These are phyloP conservation scores for Apomyelois bistriatella DNA, from an alignment of 2,888 invertebrate genomes.

Conservation along the genomic window DNA sequence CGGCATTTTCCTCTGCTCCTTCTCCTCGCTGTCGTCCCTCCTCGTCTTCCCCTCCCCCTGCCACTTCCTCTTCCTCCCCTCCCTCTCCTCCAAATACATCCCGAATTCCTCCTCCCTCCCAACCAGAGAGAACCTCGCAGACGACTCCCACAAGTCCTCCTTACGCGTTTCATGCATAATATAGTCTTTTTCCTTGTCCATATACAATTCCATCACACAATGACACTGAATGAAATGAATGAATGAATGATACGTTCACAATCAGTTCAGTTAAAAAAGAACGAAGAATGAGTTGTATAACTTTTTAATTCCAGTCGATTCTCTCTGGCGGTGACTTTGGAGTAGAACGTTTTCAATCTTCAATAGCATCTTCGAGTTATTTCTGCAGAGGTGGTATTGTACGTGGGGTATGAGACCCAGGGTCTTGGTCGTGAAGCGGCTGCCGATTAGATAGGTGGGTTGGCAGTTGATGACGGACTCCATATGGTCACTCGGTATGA, in stretches of 20 bases:
- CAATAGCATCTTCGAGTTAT: constrained; percentile 82
- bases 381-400: constrained; percentile 54
- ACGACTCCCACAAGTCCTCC: constrained; percentile 66
- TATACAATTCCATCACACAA: constrained; percentile 62
- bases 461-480: constrained; percentile 46
- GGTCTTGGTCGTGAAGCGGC: constrained; percentile 50
- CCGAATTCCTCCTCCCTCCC: constrained; percentile 59
- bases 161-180: constrained; percentile 64
- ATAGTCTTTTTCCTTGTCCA: constrained; percentile 42
- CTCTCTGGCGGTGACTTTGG: constrained; percentile 90
- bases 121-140: constrained; percentile 52
- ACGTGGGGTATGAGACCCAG: constrained; percentile 49
- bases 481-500: constrained; percentile 51
- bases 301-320: constrained; percentile 92
- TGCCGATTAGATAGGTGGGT: constrained; percentile 52
- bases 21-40: constrained; percentile 59
- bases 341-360: constrained; percentile 87
- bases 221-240: constrained; percentile 49
- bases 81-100: constrained; percentile 67
- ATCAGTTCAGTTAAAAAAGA: constrained; percentile 84
- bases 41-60: constrained; percentile 57
- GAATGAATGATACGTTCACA: constrained; percentile 25
- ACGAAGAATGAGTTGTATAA: constrained; percentile 93
- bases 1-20: constrained; percentile 63
- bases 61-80: constrained; percentile 71